phyloP scores from a whole-genome alignment of 2,113 vertebrate genomes.

The Phylloscopus trochiloides region DNA sequence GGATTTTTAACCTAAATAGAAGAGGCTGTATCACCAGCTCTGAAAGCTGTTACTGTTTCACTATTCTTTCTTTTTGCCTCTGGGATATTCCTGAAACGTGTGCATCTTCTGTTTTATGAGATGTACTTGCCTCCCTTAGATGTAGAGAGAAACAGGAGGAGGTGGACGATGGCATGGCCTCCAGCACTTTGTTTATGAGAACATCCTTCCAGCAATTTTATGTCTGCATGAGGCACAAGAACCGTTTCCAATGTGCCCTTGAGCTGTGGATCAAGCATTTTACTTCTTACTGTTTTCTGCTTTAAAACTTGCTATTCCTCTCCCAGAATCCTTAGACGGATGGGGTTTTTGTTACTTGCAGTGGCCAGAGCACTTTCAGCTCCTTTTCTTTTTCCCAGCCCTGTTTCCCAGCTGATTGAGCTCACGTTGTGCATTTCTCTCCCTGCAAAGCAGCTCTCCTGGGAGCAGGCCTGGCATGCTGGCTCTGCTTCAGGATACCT shows the following conservation, averaged over 20 bases:
- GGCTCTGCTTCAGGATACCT: background rate
- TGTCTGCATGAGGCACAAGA: constrained; percentile 41
- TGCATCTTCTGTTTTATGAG: constrained; percentile 48
- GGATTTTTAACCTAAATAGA: constrained; percentile 66
- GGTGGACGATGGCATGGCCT: constrained; percentile 56
- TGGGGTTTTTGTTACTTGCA: background rate
- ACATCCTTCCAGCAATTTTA: constrained; percentile 65
- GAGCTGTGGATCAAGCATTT: constrained; percentile 62
- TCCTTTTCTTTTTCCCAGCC: background rate
- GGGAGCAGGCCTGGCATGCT: background rate
- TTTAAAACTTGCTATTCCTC: constrained; percentile 21
- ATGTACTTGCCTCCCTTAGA: constrained; percentile 53
- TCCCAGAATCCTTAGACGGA: background rate
- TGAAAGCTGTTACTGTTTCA: constrained; percentile 42
- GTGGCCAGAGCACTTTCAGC: background rate
- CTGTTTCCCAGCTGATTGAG: background rate
- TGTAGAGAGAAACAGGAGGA: constrained; percentile 37
- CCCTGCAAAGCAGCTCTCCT: background rate
- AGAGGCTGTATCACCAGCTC: constrained; percentile 21
- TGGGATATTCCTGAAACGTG: constrained; percentile 51
- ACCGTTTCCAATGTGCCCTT: constrained; percentile 55
- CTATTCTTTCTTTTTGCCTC: constrained; percentile 55
- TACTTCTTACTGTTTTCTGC: background rate
- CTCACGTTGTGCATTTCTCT: accelerated
- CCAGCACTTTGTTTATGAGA: constrained; percentile 67